These are phyloP conservation scores for Leptarthrus brevirostris DNA, from an alignment of 2,888 invertebrate genomes.

Conservation along the genomic window DNA sequence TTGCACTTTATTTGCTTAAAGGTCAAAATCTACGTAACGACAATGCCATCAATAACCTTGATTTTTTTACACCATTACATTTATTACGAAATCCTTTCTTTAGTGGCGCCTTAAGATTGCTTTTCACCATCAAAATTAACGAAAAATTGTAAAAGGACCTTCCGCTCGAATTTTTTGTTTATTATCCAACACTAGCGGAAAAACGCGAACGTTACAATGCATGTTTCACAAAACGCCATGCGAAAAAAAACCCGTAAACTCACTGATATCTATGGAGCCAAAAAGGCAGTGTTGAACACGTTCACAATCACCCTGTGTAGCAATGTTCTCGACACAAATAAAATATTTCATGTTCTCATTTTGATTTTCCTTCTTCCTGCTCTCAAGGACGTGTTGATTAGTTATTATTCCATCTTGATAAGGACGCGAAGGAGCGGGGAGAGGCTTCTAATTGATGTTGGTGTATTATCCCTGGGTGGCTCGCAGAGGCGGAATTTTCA, in stretches of 20 bases:
- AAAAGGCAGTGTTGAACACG: slow-evolving; percentile 20
- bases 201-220: slow-evolving; percentile 25
- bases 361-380: slow-evolving; percentile 11
- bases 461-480: background rate
- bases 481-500: background rate
- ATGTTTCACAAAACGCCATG: background rate
- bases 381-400: slow-evolving; percentile 41
- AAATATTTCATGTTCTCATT: slow-evolving; percentile 21
- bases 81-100: slow-evolving; percentile 9
- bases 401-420: slow-evolving; percentile 36
- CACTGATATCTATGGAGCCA: slow-evolving; percentile 34
- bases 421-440: slow-evolving; percentile 15
- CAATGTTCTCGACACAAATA: background rate
- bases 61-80: background rate
- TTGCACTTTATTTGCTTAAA: too few relatives aligned
- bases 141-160: background rate
- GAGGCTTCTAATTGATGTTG: slow-evolving; percentile 30
- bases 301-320: background rate
- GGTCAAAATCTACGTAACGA: too few relatives aligned
- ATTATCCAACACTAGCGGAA: background rate
- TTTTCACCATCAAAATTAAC: slow-evolving; percentile 17
- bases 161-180: background rate
- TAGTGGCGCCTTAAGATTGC: background rate
- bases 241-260: slow-evolving; percentile 13
- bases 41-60: background rate